Conservation (phyloP, 2,797 vertebrate genomes). For the Tauraco hartlaubi region DNA sequence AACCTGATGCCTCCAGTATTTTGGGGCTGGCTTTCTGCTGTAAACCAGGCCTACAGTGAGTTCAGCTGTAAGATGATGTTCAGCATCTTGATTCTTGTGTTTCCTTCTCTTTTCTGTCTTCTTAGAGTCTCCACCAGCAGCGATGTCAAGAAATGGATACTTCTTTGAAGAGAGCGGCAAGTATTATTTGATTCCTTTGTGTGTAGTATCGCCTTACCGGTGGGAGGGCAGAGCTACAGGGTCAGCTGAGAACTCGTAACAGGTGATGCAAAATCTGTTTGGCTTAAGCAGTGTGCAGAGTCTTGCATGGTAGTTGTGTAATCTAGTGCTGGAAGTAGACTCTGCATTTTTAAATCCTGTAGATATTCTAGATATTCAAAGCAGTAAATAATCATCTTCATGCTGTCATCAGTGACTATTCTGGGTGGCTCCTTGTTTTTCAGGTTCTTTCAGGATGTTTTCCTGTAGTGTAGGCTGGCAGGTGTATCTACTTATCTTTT, state of each 20-base stretch:
- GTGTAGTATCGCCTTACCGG: fast-evolving
- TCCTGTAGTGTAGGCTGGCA: not conserved
- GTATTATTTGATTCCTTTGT: constrained; percentile 59
- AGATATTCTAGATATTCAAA: constrained; percentile 36
- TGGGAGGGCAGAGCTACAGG: not conserved
- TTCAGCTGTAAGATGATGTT: not conserved
- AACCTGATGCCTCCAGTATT: not conserved
- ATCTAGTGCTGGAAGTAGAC: not conserved
- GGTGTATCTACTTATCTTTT: not conserved
- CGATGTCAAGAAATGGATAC: constrained; percentile 95
- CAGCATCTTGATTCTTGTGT: not conserved
- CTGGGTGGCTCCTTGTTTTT: constrained; percentile 58
- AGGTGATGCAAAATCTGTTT: not conserved
- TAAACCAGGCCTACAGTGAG: not conserved
- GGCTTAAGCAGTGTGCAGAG: not conserved
- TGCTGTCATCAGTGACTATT: constrained; percentile 21
- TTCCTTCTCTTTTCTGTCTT: not conserved
- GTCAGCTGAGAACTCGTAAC: not conserved
- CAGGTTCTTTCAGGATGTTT: not conserved
- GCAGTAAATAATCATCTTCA: not conserved
- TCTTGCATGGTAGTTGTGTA: not conserved
- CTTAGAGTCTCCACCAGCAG: constrained; percentile 88
- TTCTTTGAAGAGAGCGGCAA: constrained; percentile 96
- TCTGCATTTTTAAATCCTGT: not conserved
- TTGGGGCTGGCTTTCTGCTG: not conserved